phyloP scores from a whole-genome alignment of 2,797 vertebrate genomes.

The Syngnathus acus region DNA sequence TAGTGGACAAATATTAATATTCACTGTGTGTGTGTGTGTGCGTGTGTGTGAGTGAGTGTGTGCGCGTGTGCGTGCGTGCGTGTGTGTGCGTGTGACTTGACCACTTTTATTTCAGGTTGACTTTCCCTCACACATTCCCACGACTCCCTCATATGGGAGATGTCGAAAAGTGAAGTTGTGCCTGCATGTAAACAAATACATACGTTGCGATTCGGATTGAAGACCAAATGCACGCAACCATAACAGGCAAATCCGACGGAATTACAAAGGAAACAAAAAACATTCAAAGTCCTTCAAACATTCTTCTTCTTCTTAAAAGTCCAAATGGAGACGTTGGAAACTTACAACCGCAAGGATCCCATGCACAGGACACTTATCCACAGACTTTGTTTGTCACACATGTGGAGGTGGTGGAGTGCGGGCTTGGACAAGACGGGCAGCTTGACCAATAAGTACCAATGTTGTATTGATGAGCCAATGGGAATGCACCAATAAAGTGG shows the following conservation, averaged over 20 bases:
- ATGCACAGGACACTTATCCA: slow-evolving; percentile 64
- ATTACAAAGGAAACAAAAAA: background rate
- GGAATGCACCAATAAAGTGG: background rate
- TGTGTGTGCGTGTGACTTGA: no score
- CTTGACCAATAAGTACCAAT: no score
- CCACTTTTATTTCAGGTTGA: no score
- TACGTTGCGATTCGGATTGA: background rate
- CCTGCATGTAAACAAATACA: slow-evolving; percentile 4
- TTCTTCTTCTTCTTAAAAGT: slow-evolving; percentile 5
- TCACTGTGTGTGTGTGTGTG: no score
- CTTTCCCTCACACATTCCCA: background rate
- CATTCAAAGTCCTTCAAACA: background rate
- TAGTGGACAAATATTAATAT: no score
- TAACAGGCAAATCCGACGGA: background rate
- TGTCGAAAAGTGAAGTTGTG: background rate
- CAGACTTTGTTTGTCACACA: slow-evolving; percentile 24
- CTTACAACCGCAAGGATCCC: slow-evolving; percentile 52
- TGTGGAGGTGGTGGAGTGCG: slow-evolving; percentile 38
- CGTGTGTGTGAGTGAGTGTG: no score
- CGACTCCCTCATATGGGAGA: background rate
- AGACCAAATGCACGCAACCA: background rate
- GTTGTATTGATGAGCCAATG: no score
- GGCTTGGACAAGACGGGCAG: slow-evolving; percentile 27
- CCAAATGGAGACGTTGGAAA: slow-evolving; percentile 62
- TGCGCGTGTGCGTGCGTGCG: no score